Base-by-base conservation (phyloP, 2,113 vertebrate genomes). In the Chrysemys picta region DNA sequence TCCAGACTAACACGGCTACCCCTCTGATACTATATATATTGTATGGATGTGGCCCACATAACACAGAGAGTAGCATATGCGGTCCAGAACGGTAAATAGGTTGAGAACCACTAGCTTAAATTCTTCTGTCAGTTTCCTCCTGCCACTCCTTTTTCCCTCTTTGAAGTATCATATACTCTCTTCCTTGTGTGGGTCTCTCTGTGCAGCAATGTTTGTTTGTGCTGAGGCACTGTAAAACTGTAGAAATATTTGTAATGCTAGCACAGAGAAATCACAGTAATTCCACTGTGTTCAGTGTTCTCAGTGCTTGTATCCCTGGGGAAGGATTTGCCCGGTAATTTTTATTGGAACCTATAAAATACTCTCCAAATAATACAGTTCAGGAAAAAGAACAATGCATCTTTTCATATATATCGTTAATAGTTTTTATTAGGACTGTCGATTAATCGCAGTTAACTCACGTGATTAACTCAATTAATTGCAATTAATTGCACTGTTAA, bases 121-220 rank as follows among this genome's bases (percentile, higher is more conserved):
- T n/a, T 69, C 35, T 69, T n/a, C 14, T 29, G 24, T n/a, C 31
- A 35, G 35, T 69, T 69, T 69, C 31, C 35, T 69, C 62, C 8
- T 19, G 35, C 17, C 62, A 17, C 2, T 14, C 0, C 0, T 16
- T 3, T 8, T 2, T 5, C 21, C 10, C 22, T 3, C 7, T 13
- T 1, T 3, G 45, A 8, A 29, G 50, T 47, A 7, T 8, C 17
- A 38, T n/a, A 72, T 38, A n/a, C 35, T 69, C 62, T 69, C 16
- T 69, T 65, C 7, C 35, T 17, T 69, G 35, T n/a, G 7, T 65
- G 31, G 27, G 13, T 7, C 27, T 59, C 57, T 59, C 59, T 69
- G n/a, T 72, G 65, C 4, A 22, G 62, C 62, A 65, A 35, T 35
- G 8, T 57, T 62, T 72, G 65, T n/a, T n/a, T 38, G n/a, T 72